phyloP scores from a whole-genome alignment of 2,888 invertebrate species.

The Cheilosia grossa region DNA sequence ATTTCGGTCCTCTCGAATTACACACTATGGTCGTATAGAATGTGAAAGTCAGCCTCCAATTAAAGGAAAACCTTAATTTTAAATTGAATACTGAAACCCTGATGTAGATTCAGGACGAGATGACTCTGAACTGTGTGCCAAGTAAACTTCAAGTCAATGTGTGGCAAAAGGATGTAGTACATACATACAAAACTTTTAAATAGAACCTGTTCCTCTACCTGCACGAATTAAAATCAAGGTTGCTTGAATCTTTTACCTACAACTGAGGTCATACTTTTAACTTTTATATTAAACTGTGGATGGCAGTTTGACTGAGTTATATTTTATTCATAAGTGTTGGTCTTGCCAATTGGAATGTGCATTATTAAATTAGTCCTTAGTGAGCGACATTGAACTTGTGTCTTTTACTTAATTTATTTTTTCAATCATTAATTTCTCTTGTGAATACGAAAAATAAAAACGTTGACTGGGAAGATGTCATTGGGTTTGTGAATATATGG shows the following conservation, averaged over 20 bases:
- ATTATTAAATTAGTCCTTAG: slow-evolving; percentile 31
- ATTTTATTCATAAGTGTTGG: slow-evolving; percentile 43
- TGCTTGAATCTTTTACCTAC: neutral
- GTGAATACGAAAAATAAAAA: neutral
- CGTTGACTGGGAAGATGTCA: too few species aligned
- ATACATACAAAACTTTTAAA: slow-evolving; percentile 7
- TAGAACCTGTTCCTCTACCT: neutral
- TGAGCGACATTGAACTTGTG: slow-evolving; percentile 9
- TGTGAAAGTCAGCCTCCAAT: slow-evolving; percentile 39
- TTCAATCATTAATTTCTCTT: neutral
- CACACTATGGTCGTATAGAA: neutral
- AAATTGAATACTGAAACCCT: slow-evolving; percentile 40
- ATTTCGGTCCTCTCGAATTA: slow-evolving; percentile 33
- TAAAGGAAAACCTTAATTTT: slow-evolving; percentile 41
- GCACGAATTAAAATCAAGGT: slow-evolving; percentile 37
- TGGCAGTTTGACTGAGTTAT: slow-evolving; percentile 11
- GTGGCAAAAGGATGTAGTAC: neutral
- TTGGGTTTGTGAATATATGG: too few species aligned
- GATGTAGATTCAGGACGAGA: slow-evolving; percentile 21
- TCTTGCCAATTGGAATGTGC: slow-evolving; percentile 38
- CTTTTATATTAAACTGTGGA: slow-evolving; percentile 9
- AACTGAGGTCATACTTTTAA: neutral
- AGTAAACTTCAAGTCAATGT: slow-evolving; percentile 59
- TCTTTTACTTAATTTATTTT: neutral
- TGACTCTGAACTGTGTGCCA: slow-evolving; percentile 26